phyloP scores from a whole-genome alignment of 2,888 invertebrate genomes.

The Rhamnusium bicolor region DNA sequence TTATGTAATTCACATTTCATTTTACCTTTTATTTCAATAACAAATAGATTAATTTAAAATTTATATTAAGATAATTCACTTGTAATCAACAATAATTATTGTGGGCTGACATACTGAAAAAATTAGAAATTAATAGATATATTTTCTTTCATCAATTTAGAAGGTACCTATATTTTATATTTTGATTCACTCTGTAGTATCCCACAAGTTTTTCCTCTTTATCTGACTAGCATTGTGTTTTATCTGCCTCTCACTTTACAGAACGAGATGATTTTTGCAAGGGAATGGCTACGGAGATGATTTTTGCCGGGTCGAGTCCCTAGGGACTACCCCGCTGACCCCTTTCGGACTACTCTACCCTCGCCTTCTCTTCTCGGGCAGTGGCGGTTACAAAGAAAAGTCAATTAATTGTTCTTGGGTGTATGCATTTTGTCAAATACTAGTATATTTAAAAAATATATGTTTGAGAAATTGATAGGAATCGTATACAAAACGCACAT shows the following conservation, averaged over 20 bases:
- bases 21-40: no score
- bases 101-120: no score
- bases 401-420: slow-evolving; percentile 2
- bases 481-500: no score
- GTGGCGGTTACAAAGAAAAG: slow-evolving; percentile 37
- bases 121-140: no score
- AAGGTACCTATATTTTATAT: neutral
- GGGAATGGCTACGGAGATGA: slow-evolving; percentile 58
- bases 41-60: no score
- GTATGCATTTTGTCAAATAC: no score
- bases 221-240: slow-evolving; percentile 29
- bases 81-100: no score
- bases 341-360: slow-evolving; percentile 52
- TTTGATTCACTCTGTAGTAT: neutral
- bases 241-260: slow-evolving; percentile 40
- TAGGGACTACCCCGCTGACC: slow-evolving; percentile 48
- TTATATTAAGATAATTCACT: no score
- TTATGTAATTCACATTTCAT: no score
- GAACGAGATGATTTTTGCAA: slow-evolving; percentile 56
- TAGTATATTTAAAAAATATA: no score
- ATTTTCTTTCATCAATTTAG: neutral
- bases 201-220: slow-evolving; percentile 35
- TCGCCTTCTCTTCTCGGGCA: slow-evolving; percentile 42
- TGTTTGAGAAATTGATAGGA: no score
- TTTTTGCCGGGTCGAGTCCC: slow-evolving; percentile 59